These are phyloP conservation scores for Drosophila subpulchrella DNA, from an alignment of 1,140 invertebrate genomes.

Conservation along the genomic window DNA sequence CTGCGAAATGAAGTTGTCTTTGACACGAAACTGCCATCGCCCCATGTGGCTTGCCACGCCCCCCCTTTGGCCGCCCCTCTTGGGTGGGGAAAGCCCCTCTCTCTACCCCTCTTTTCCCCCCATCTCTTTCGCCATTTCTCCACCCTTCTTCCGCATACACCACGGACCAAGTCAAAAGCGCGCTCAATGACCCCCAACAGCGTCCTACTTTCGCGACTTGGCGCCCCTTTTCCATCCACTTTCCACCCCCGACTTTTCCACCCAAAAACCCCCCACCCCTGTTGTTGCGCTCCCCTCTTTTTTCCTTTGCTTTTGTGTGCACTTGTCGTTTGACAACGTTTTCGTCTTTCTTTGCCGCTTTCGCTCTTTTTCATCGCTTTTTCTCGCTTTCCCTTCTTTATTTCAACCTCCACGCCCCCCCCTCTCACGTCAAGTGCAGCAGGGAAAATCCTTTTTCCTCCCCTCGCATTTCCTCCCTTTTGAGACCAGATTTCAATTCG, in stretches of 20 bases:
- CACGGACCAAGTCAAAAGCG: conserved; percentile 28
- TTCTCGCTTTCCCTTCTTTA: conserved; percentile 21
- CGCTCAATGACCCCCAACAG: conserved; percentile 59
- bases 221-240: conserved; percentile 6
- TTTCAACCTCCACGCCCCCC: not conserved
- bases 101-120: not conserved
- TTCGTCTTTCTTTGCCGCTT: conserved; percentile 40
- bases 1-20: conserved; percentile 65
- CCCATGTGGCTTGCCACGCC: conserved; percentile 44
- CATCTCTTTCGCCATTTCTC: not conserved
- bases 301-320: conserved; percentile 38
- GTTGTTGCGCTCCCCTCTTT: conserved; percentile 22
- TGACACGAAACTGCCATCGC: conserved; percentile 51
- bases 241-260: not conserved
- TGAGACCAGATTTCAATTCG: conserved; percentile 28
- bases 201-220: conserved; percentile 65
- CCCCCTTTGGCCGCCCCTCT: conserved; percentile 4
- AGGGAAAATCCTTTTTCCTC: conserved; percentile 28
- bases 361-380: conserved; percentile 26
- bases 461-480: not conserved
- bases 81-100: not conserved
- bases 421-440: conserved; percentile 33
- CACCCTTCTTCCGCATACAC: not conserved
- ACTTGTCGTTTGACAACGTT: conserved; percentile 65
- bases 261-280: not conserved